These are phyloP conservation scores for Squalus acanthias DNA, from an alignment of 2,797 vertebrate species.

Conservation along the genomic window DNA sequence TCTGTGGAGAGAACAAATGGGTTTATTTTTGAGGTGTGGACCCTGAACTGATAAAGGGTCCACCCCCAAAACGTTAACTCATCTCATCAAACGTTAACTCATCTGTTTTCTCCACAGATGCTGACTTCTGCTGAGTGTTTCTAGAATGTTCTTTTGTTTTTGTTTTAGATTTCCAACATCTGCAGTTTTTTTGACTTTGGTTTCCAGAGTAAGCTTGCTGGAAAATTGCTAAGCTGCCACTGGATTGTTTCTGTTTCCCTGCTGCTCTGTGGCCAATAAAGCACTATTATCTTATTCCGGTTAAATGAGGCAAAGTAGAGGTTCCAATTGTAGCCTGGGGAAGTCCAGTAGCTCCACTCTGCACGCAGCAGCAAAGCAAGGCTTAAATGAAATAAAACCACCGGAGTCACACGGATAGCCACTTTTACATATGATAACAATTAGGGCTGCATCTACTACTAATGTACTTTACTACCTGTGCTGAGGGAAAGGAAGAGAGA, in stretches of 20 bases:
- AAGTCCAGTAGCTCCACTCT: neutral
- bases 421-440: neutral
- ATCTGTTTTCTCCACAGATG: neutral
- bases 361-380: neutral
- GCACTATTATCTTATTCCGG: neutral
- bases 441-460: neutral
- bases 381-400: neutral
- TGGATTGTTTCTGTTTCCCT: neutral
- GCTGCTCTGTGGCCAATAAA: neutral
- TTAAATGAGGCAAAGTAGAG: neutral
- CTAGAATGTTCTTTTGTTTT: neutral
- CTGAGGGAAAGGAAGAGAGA: neutral
- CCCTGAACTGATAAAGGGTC: neutral
- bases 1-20: neutral
- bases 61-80: neutral
- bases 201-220: neutral
- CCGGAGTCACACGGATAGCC: neutral
- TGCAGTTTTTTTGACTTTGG: neutral
- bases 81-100: neutral
- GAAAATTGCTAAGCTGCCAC: neutral
- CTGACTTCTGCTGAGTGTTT: neutral
- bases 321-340: neutral
- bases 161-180: neutral
- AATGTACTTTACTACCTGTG: neutral
- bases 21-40: neutral